Percentiles rank a stretch among this genome's conserved stretches.
Conservation (phyloP, 2,888 invertebrate genomes). For the Mythimna loreyi region DNA sequence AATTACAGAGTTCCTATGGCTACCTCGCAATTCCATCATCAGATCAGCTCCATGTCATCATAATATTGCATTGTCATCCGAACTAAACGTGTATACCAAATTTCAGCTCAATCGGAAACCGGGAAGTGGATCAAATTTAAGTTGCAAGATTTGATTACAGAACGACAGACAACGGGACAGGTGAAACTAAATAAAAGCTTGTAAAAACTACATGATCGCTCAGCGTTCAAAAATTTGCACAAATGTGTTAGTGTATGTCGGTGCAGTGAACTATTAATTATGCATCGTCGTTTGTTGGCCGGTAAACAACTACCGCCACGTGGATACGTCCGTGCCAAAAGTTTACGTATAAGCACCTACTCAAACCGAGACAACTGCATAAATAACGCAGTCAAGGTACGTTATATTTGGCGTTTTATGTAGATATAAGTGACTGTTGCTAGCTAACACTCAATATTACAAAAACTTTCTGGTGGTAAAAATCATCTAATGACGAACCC, state of each 20-base stretch:
- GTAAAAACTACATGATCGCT: background rate
- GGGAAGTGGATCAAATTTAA: too few species aligned
- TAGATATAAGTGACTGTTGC: conserved; percentile 11
- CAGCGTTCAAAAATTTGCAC: background rate
- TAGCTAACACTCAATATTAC: background rate
- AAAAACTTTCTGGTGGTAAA: too few species aligned
- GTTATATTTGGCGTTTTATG: conserved; percentile 13
- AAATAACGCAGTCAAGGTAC: conserved; percentile 32
- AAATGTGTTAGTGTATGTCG: conserved; percentile 4
- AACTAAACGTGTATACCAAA: too few species aligned
- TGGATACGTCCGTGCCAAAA: conserved; percentile 46
- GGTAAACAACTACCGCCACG: conserved; percentile 42
- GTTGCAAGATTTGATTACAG: too few species aligned
- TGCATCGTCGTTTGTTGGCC: conserved; percentile 33
- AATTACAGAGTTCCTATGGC: too few species aligned
- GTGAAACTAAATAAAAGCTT: too few species aligned
- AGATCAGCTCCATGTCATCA: too few species aligned
- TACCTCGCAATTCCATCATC: too few species aligned
- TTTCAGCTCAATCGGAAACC: too few species aligned
- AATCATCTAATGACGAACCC: too few species aligned
- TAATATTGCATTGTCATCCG: too few species aligned
- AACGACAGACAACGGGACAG: too few species aligned
- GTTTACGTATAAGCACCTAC: conserved; percentile 8
- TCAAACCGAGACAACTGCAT: conserved; percentile 30
- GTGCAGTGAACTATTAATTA: conserved; percentile 53